Percentiles rank a stretch among this genome's conserved stretches.
These are phyloP conservation scores for Amblyopsis hoosieri DNA, from an alignment of 2,797 vertebrate species.

Conservation along the genomic window DNA sequence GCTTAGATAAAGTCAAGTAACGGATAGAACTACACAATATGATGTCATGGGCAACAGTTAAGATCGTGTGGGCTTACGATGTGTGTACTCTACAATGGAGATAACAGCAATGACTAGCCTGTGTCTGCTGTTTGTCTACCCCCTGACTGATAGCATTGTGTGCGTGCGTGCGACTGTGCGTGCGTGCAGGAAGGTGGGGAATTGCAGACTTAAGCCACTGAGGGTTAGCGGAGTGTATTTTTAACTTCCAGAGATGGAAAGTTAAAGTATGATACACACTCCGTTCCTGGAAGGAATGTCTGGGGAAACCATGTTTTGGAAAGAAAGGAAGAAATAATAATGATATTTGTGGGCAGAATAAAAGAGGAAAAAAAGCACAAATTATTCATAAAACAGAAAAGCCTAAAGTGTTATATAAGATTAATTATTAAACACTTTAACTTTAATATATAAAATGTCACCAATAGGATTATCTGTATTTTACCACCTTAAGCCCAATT, in stretches of 20 bases:
- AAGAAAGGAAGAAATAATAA: conserved; percentile 22
- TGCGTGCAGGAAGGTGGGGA: conserved; percentile 3
- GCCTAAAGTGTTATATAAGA: no score
- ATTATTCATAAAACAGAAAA: background rate
- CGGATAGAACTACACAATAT: conserved; percentile 14
- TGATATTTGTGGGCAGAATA: conserved; percentile 47
- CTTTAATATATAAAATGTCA: background rate
- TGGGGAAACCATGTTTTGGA: conserved; percentile 71
- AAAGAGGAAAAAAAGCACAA: conserved; percentile 23
- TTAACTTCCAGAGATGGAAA: conserved; percentile 47
- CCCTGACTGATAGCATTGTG: conserved; percentile 10
- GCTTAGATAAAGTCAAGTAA: conserved; percentile 6
- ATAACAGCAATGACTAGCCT: conserved; percentile 17
- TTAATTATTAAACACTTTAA: background rate
- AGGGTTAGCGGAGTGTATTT: conserved; percentile 58
- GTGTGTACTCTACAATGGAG: conserved; percentile 22
- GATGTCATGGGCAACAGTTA: conserved; percentile 13
- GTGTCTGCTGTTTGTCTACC: conserved; percentile 32
- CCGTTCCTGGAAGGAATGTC: conserved; percentile 71
- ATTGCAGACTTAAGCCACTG: conserved; percentile 46
- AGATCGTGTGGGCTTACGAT: conserved; percentile 29
- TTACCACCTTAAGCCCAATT: no score
- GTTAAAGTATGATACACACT: conserved; percentile 41
- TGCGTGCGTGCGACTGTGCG: conserved; percentile 1
- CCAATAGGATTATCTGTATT: no score